phyloP scores from a whole-genome alignment of 2,113 vertebrate species.

The Psettodes erumei region DNA sequence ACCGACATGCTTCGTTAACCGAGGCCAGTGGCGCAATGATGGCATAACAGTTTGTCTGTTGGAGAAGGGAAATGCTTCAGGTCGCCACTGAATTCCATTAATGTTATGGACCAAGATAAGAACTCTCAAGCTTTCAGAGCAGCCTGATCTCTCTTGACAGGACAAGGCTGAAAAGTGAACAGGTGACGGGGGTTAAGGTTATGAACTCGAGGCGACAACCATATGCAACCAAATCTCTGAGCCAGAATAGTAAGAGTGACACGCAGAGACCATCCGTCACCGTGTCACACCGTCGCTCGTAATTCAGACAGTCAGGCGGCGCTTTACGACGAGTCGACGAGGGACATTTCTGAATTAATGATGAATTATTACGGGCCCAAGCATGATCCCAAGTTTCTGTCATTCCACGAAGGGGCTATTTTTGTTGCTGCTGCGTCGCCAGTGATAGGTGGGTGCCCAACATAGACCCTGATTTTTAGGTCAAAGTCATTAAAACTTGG shows the following conservation, averaged over 20 bases:
- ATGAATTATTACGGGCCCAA: conserved; percentile 7
- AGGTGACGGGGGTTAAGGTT: conserved; percentile 65
- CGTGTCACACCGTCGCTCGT: conserved; percentile 18
- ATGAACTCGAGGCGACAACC: conserved; percentile 53
- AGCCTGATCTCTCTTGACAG: conserved; percentile 19
- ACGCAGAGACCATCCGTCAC: conserved; percentile 31
- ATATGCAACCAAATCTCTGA: conserved; percentile 65
- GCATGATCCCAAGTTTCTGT: not conserved
- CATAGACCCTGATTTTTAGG: not conserved
- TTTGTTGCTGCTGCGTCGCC: conserved; percentile 1
- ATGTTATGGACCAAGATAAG: conserved; percentile 11
- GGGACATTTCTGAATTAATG: conserved; percentile 23
- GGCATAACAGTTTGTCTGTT: not conserved
- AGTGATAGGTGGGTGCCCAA: not conserved
- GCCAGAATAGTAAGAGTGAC: conserved; percentile 64
- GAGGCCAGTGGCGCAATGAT: not conserved
- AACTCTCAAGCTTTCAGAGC: not conserved
- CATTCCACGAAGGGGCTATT: conserved; percentile 15
- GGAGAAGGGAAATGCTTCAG: not conserved
- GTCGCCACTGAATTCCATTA: not conserved
- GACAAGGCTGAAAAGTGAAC: conserved; percentile 42
- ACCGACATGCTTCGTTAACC: not conserved
- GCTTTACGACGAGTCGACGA: conserved; percentile 13
- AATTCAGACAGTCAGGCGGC: conserved; percentile 51
- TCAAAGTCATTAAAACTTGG: not conserved